Percentiles rank a stretch among this genome's conserved stretches.
These are phyloP conservation scores for Hycleus cichorii DNA, from an alignment of 1,140 invertebrate genomes.

Conservation along the genomic window DNA sequence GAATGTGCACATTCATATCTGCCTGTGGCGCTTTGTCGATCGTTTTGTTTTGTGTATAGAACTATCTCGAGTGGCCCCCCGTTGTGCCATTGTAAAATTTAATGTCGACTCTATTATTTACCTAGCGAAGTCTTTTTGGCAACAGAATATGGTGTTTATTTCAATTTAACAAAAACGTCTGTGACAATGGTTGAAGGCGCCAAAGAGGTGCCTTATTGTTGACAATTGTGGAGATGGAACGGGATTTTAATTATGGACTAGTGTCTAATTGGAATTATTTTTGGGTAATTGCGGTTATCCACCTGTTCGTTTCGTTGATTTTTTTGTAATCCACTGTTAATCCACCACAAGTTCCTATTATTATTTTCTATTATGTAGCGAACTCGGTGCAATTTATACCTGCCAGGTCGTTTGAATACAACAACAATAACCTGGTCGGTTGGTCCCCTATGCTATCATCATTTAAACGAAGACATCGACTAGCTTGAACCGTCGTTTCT, in stretches of 20 bases:
- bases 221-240: too few species aligned
- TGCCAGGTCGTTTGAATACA: neutral
- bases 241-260: too few species aligned
- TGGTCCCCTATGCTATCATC: neutral
- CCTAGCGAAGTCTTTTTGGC: neutral
- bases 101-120: conserved; percentile 13
- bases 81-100: conserved; percentile 12
- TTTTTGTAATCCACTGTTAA: too few species aligned
- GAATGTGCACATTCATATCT: neutral
- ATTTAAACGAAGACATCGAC: neutral
- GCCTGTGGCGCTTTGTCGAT: conserved; percentile 10
- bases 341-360: too few species aligned
- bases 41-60: conserved; percentile 9
- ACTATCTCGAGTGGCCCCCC: conserved; percentile 17
- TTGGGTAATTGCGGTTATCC: too few species aligned
- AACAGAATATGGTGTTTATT: too few species aligned
- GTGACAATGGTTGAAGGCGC: too few species aligned
- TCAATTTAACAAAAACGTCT: too few species aligned
- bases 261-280: too few species aligned
- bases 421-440: neutral
- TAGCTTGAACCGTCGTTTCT: neutral
- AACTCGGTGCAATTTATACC: neutral
- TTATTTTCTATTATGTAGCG: neutral
- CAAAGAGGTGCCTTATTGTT: too few species aligned
- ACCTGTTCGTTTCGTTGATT: too few species aligned